Percentiles rank a stretch among this genome's conserved stretches.
phyloP scores from a whole-genome alignment of 2,113 vertebrate species.

The Apaloderma vittatum region DNA sequence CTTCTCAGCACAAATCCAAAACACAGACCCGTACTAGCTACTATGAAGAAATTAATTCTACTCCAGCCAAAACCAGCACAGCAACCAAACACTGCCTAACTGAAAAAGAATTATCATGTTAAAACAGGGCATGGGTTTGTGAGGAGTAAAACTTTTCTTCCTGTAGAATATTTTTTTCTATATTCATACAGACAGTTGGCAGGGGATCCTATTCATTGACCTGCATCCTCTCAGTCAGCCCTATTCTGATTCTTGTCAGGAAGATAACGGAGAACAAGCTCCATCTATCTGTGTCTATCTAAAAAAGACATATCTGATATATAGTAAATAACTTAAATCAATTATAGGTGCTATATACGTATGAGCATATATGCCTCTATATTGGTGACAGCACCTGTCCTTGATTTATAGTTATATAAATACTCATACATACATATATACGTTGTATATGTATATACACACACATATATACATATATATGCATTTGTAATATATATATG shows the following conservation, averaged over 20 bases:
- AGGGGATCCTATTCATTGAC: neutral
- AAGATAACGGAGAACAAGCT: neutral
- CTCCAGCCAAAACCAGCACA: neutral
- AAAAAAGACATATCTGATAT: neutral
- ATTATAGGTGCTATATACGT: neutral
- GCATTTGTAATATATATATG: neutral
- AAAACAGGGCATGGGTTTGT: neutral
- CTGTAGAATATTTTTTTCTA: neutral
- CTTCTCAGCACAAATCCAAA: neutral
- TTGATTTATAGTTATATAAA: neutral
- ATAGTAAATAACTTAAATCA: neutral
- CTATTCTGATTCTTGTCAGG: neutral
- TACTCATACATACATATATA: neutral
- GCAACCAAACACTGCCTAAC: neutral
- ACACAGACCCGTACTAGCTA: neutral
- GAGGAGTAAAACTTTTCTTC: neutral
- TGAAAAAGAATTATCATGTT: neutral
- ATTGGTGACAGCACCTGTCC: neutral
- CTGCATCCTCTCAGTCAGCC: neutral
- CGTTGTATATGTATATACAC: neutral
- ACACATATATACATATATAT: neutral
- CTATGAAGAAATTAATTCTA: neutral
- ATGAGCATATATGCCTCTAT: neutral
- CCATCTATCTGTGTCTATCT: neutral
- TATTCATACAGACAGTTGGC: neutral